These are phyloP conservation scores for Graptemys geographica DNA, from an alignment of 2,797 vertebrate genomes.

Conservation along the genomic window DNA sequence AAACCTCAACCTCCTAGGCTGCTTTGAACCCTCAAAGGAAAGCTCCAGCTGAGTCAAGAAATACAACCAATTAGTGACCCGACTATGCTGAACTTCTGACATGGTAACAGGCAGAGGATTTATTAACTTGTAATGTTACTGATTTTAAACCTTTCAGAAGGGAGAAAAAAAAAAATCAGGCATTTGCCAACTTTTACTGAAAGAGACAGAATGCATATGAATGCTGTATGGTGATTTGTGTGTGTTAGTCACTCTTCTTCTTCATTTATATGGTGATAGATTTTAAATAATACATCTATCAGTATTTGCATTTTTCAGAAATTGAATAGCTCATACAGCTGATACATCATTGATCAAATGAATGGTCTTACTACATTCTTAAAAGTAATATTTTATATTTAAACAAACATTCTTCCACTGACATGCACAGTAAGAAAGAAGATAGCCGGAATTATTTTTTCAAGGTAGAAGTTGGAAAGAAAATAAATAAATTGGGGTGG, in stretches of 20 bases:
- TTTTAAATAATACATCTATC: not conserved
- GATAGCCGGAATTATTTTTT: not conserved
- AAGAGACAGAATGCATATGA: not conserved
- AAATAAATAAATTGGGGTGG: not conserved
- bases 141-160: not conserved
- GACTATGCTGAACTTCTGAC: not conserved
- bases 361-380: not conserved
- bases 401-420: fast-evolving
- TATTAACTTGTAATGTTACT: not conserved
- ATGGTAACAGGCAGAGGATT: not conserved
- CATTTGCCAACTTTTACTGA: not conserved
- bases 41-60: not conserved
- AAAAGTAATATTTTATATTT: not conserved
- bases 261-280: not conserved
- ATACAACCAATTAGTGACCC: not conserved
- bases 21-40: not conserved
- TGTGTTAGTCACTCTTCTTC: not conserved
- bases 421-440: not conserved
- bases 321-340: not conserved
- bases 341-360: not conserved
- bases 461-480: not conserved
- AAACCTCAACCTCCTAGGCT: no score
- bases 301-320: not conserved
- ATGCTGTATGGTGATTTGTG: not conserved
- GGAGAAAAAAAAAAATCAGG: not conserved